These are phyloP conservation scores for Drosophila trapezifrons DNA, from an alignment of 1,140 invertebrate species.

Conservation along the genomic window DNA sequence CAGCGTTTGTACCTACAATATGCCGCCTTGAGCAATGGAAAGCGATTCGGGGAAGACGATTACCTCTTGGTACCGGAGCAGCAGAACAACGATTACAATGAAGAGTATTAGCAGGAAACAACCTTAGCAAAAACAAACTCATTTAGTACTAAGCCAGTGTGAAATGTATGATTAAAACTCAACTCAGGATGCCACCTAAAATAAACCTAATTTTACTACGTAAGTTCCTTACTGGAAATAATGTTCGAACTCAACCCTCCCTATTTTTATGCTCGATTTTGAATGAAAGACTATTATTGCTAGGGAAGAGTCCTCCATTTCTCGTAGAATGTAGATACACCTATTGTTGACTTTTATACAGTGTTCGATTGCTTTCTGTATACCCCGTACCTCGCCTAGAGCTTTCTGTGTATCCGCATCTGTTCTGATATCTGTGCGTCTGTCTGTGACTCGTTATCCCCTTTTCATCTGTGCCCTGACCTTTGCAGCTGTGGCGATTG, in stretches of 20 bases:
- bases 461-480: constrained; percentile 88
- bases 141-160: constrained; percentile 18
- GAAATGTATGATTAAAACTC: constrained; percentile 12
- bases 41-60: constrained; percentile 65
- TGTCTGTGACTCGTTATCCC: constrained; percentile 14
- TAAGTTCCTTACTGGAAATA: not conserved
- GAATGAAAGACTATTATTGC: not conserved
- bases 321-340: no score
- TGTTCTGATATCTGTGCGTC: constrained; percentile 13
- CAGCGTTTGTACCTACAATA: constrained; percentile 81
- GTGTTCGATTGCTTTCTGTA: constrained; percentile 35
- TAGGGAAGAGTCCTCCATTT: not conserved
- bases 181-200: constrained; percentile 24
- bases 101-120: constrained; percentile 53
- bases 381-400: constrained; percentile 6
- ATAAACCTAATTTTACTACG: not conserved
- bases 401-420: constrained; percentile 40
- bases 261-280: not conserved
- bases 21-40: constrained; percentile 61
- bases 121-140: not conserved
- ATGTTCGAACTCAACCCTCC: not conserved
- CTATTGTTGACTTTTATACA: no score
- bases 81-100: constrained; percentile 36
- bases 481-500: constrained; percentile 57
- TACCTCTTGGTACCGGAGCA: constrained; percentile 70